Conservation (phyloP, 2,888 invertebrate genomes). For the Nemotelus nigrinus region DNA sequence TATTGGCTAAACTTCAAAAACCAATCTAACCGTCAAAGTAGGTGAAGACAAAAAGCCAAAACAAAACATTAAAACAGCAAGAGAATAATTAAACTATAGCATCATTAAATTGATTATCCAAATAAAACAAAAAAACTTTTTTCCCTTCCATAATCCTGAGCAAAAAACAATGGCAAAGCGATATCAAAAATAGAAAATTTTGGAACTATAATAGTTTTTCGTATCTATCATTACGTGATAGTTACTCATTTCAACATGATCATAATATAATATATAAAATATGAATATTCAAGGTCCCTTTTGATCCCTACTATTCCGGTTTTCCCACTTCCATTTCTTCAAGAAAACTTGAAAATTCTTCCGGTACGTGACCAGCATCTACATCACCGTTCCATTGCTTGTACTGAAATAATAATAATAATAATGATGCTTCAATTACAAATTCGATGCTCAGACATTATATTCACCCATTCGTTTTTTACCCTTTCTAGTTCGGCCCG, state of each 20-base stretch:
- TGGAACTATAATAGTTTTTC: neutral
- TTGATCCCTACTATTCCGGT: conserved; percentile 67
- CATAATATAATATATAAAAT: too few species aligned
- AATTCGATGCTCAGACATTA: neutral
- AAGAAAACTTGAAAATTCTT: conserved; percentile 78
- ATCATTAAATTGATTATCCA: too few species aligned
- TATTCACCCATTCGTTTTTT: conserved; percentile 52
- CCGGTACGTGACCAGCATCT: conserved; percentile 83
- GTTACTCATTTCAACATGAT: too few species aligned
- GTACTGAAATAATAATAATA: conserved; percentile 68
- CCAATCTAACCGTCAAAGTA: neutral
- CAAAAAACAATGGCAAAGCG: conserved; percentile 26
- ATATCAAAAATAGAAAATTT: neutral
- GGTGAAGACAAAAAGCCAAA: conserved; percentile 3
- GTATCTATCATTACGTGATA: neutral
- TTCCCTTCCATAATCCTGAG: conserved; percentile 8
- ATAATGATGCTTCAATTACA: neutral
- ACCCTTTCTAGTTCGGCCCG: conserved; percentile 92
- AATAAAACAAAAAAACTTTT: too few species aligned
- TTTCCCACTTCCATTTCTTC: conserved; percentile 80
- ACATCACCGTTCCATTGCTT: conserved; percentile 82
- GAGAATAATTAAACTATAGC: too few species aligned
- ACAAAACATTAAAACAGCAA: neutral
- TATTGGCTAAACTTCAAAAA: too few species aligned
- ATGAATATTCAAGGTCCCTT: neutral